phyloP scores from a whole-genome alignment of 2,113 vertebrate species.

The Antechinus flavipes region DNA sequence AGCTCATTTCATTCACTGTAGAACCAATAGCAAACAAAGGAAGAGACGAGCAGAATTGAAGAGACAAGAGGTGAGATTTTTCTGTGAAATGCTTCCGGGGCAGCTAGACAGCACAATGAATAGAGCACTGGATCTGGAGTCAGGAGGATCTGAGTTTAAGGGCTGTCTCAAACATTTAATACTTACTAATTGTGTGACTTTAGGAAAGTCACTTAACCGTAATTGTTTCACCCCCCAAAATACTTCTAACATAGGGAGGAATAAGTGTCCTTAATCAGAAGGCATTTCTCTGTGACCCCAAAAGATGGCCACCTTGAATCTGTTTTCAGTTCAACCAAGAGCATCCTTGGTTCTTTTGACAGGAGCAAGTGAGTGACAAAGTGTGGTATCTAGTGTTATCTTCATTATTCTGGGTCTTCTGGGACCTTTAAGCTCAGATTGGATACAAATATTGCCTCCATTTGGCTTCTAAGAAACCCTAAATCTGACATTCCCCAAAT shows the following conservation, averaged over 20 bases:
- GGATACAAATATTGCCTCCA: not conserved
- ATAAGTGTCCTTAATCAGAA: not conserved
- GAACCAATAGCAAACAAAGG: slow-evolving; percentile 86
- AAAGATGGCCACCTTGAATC: not conserved
- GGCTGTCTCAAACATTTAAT: too few species aligned
- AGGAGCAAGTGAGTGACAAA: not conserved
- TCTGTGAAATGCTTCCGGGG: not conserved
- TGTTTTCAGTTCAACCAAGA: not conserved
- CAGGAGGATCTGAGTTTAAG: too few species aligned
- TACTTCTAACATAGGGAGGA: not conserved
- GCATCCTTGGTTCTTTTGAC: not conserved
- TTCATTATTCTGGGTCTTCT: not conserved
- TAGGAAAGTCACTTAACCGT: too few species aligned
- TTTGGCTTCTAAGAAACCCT: not conserved
- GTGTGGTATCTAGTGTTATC: not conserved
- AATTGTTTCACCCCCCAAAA: too few species aligned
- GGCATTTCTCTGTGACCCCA: not conserved
- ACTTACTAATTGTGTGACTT: too few species aligned
- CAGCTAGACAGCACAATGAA: too few species aligned
- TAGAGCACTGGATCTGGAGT: too few species aligned
- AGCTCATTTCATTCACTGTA: slow-evolving; percentile 93
- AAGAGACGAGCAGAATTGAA: slow-evolving; percentile 86
- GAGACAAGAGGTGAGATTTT: slow-evolving; percentile 76
- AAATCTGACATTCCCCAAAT: not conserved
- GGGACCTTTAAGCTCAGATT: not conserved